phyloP scores from a whole-genome alignment of 2,797 vertebrate species.

The Poecilia wingei region DNA sequence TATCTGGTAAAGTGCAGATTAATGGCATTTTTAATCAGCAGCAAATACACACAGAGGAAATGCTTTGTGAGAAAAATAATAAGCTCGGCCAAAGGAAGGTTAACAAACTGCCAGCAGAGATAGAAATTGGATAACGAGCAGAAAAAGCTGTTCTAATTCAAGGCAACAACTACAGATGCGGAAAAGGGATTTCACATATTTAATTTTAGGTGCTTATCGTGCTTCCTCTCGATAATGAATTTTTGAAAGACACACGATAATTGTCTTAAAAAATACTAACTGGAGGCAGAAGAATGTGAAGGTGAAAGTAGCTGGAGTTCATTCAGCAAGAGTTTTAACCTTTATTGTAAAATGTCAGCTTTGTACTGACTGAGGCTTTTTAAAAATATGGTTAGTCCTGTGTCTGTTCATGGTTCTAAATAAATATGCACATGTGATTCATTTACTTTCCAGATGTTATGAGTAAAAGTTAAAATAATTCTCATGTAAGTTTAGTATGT shows the following conservation, averaged over 20 bases:
- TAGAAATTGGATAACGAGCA: conserved; percentile 31
- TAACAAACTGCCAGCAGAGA: conserved; percentile 45
- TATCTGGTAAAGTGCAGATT: conserved; percentile 20
- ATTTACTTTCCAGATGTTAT: not conserved
- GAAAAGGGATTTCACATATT: conserved; percentile 35
- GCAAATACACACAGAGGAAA: conserved; percentile 36
- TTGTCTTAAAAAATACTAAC: conserved; percentile 41
- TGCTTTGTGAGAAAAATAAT: conserved; percentile 41
- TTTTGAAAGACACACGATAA: conserved; percentile 40
- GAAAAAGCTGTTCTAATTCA: conserved; percentile 26
- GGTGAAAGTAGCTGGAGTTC: not conserved
- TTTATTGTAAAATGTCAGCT: conserved; percentile 6
- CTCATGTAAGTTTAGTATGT: not conserved
- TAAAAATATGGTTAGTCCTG: not conserved
- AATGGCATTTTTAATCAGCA: conserved; percentile 31
- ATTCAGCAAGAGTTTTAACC: not conserved
- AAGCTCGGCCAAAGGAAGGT: conserved; percentile 39
- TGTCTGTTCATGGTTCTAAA: not conserved
- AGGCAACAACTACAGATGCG: conserved; percentile 18
- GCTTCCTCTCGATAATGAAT: conserved; percentile 21
- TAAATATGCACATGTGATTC: not conserved
- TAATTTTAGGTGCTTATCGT: conserved; percentile 41
- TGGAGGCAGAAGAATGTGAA: conserved; percentile 9
- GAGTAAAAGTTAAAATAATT: not conserved
- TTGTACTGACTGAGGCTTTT: not conserved